Base-by-base conservation (phyloP, 2,888 invertebrate species). In the Caenorhabditis panamensis region DNA sequence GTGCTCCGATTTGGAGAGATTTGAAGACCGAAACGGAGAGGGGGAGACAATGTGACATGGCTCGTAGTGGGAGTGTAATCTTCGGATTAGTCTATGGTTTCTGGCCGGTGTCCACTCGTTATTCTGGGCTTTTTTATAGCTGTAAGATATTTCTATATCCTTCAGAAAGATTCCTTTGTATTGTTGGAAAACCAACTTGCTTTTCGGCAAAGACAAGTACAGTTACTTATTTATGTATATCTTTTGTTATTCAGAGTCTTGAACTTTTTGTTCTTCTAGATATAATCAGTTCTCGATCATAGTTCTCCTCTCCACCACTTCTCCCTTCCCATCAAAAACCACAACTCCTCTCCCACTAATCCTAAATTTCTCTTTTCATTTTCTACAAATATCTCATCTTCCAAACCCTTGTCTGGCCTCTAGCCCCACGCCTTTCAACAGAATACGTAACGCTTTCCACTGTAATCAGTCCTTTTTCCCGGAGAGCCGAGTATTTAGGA, bases 1-100 rank as follows among this genome's bases (percentile, higher is more conserved):
- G 69, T 59, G 59, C 59, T 41, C 44, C 11, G 6, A 36, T 31
- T 49, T 69, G 20, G 24, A 37, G 26, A 26, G 6, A 2, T 24
- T 31, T 49, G 59, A 20, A 26, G n/a, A 51, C 36, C 36, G 41
- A 28, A 58, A 44, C 18, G 2, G 4, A n/a, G 18, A n/a, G 20
- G 3, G 5, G 5, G 18, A 47, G 20, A 47, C 47, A 47, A 6
- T 47, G 11, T 18, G n/a, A 47, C n/a, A 47, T 47, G 47, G 18
- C 47, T 4, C 44, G 56, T 68, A 68, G 67, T 67, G 37, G 53
- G 54, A 64, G 54, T 56, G 11, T 11, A 49, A 63, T 51, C 51
- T 22, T 26, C 26, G 18, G 47, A 47, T 47, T 18, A 47, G 47
- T 18, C 47, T 2, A 47, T 2, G 18, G 11, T 47, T 47, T 47